Conservation (phyloP, 1,140 invertebrate species). For the Papilio dardanus region DNA sequence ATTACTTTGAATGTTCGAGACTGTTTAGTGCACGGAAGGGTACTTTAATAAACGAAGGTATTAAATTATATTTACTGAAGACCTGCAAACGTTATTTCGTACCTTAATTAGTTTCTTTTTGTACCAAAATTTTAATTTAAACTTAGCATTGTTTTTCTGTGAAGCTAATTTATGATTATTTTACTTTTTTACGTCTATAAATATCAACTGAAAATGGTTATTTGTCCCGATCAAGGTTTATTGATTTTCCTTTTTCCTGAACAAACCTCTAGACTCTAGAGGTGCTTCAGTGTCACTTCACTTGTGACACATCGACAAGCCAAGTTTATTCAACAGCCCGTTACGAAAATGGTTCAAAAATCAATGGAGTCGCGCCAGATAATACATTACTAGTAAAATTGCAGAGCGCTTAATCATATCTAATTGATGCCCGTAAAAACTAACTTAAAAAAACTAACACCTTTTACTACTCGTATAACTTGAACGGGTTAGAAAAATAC, state of each 20-base stretch:
- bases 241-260: slow-evolving; percentile 51
- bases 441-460: no score
- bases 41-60: not conserved
- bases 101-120: not conserved
- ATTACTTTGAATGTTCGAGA: slow-evolving; percentile 55
- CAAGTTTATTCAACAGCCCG: slow-evolving; percentile 76
- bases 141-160: no score
- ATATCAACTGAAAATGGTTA: not conserved
- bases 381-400: not conserved
- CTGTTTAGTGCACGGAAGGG: slow-evolving; percentile 36
- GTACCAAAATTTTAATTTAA: not conserved
- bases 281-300: slow-evolving; percentile 72
- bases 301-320: slow-evolving; percentile 80
- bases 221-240: not conserved
- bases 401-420: not conserved
- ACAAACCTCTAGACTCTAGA: slow-evolving; percentile 57
- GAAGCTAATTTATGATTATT: no score
- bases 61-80: not conserved
- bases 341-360: slow-evolving; percentile 55
- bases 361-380: slow-evolving; percentile 49
- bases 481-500: no score
- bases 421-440: not conserved
- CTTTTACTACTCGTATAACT: no score
- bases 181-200: not conserved
- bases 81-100: not conserved